Base-by-base conservation (phyloP, 2,113 vertebrate species). In the Lipophrys pholis region DNA sequence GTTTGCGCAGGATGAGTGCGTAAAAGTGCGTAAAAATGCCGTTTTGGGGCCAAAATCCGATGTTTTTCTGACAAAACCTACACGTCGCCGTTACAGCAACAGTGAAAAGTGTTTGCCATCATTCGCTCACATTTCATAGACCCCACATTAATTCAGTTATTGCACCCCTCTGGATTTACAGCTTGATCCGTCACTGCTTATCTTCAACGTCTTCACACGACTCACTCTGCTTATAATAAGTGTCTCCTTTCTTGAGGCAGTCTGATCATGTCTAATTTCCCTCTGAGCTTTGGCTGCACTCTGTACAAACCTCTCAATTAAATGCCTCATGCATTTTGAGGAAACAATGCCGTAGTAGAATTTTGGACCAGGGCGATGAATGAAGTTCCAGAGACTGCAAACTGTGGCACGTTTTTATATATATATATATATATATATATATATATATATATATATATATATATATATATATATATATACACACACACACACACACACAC, bases 11-110 rank as follows among this genome's bases (percentile, higher is more conserved):
- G 11, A 38, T 9, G 74, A 14, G 75, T 61, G 69, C 83, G 74
- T 79, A 84, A 78, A 76, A 81, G 71, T 49, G 21, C 21, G 21
- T 30, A 30, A 30, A 30, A 30, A 30, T 63, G 64, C 56, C 7
- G 38, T 11, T 55, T 51, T 52, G 49, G 16, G 8, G 63, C 21
- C 53, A 49, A 56, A 50, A 3, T 11, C 1, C 17, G 35, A 11
- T 30, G 21, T 30, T 30, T n/a, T 30, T 30, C 36, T 7, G 10
- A 16, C 15, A 30, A 3, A 21, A 35, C 11, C 12, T 4, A 15
- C 39, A 48, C 15, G 8, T 0, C 14, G 30, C 50, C 6, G 40
- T 21, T 15, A 11, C 7, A 16, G 10, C 2, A 36, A 36, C 40
- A 43, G 1, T 15, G 15, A 6, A 12, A 30, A 30, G 21, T 30